Conservation (phyloP, 2,888 invertebrate species). For the Ametastegia equiseti region DNA sequence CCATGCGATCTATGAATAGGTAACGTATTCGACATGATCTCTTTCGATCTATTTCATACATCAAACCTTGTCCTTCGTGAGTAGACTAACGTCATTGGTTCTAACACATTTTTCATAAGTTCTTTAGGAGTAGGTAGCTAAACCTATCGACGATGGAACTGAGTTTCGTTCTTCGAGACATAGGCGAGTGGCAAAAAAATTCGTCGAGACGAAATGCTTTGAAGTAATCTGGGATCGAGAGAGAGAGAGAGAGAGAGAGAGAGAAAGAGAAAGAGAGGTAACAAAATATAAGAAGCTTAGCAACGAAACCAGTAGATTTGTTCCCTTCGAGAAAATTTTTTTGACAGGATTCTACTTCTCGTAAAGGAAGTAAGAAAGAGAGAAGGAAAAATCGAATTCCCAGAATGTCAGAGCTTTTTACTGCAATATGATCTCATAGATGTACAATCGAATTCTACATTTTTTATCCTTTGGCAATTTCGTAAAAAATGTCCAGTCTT, state of each 20-base stretch:
- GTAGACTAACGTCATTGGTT: constrained; percentile 18
- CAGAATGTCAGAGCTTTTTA: neutral
- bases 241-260: too few relatives aligned
- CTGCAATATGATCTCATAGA: neutral
- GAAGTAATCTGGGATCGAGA: neutral
- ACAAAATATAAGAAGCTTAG: constrained; percentile 29
- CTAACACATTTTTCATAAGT: constrained; percentile 5
- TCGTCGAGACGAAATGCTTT: neutral
- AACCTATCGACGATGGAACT: neutral
- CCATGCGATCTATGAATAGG: neutral
- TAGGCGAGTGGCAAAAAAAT: neutral
- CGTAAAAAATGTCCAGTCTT: neutral
- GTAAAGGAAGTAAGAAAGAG: too few relatives aligned
- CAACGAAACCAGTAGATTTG: neutral
- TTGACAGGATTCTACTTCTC: neutral
- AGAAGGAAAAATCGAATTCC: constrained; percentile 9
- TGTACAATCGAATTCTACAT: neutral
- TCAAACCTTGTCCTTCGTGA: constrained; percentile 3
- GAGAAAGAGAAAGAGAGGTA: too few relatives aligned
- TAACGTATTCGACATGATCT: neutral
- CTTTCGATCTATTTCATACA: neutral
- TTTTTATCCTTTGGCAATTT: neutral
- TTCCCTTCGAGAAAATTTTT: neutral
- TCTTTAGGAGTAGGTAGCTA: neutral
- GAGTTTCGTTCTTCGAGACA: neutral